Base-by-base conservation (phyloP, 2,797 vertebrate species). In the Sebastes hubbsi region DNA sequence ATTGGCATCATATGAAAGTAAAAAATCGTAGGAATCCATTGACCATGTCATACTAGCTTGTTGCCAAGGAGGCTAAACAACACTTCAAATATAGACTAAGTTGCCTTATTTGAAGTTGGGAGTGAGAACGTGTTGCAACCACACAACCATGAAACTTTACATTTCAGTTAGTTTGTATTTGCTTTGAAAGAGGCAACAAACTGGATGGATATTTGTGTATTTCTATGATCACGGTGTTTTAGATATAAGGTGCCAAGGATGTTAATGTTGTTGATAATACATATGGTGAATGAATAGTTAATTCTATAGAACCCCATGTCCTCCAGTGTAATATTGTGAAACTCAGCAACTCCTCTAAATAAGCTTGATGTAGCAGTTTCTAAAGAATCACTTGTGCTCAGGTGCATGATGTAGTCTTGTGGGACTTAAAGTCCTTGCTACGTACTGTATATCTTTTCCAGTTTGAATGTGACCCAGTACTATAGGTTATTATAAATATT, bases 371-470 rank as follows among this genome's bases (percentile, higher is more conserved):
- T 72, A 24, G 80, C 79, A 62, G 7, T 77, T 84, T 80, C 20
- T 32, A 78, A 61, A 72, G 42, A 72, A 29, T 58, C 7, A 25
- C 62, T 70, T 59, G 29, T 60, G 20, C 71, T 71, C 80, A 76
- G 77, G 55, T 76, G 65, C 24, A 24, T 54, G 42, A 18, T 69
- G 56, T 20, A 27, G 38, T 62, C 80, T 38, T 71, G n/a, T 67
- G 75, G 68, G 85, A 84, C 18, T 82, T 22, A 42, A 78, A 62
- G 70, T 80, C 68, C 42, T 62, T 66, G 32, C 67, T 34, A 36
- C 5, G 1, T 67, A 46, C 42, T 46, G 42, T 46, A 34, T 46
- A 72, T 27, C 25, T 69, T 65, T 24, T 46, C 69, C 58, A 12
- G 7, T 69, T 75, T 80, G 70, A 77, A 62, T 70, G 62, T 66